Evolutionary conservation across 2,888 invertebrate genomes (phyloP).

Genomic region (Strigamia crassipes): DNA sequence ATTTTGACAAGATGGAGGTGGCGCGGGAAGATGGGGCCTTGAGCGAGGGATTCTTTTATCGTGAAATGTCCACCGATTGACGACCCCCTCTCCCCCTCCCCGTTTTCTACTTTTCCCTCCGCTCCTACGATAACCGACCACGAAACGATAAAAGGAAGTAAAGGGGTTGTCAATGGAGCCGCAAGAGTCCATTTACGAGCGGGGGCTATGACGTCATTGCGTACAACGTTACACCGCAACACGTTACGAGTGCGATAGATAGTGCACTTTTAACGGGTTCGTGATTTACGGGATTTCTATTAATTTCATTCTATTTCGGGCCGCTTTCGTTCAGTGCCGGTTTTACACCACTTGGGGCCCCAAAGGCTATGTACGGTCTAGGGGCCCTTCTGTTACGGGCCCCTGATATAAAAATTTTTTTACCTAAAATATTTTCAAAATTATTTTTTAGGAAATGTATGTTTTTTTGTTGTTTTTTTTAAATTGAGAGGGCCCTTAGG

Average conservation of each 20-base stretch:
- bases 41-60: conserved; percentile 16
- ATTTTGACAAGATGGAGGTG: conserved; percentile 31
- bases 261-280: neutral
- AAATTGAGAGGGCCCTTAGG: too few species aligned
- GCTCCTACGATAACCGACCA: conserved; percentile 26
- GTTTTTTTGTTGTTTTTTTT: too few species aligned
- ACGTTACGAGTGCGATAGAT: conserved; percentile 4
- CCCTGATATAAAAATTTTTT: too few species aligned
- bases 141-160: conserved; percentile 28
- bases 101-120: conserved; percentile 1
- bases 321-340: too few species aligned
- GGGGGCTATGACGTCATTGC: neutral
- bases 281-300: neutral
- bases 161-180: conserved; percentile 32
- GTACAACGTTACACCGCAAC: conserved; percentile 18
- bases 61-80: conserved; percentile 37
- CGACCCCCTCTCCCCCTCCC: neutral
- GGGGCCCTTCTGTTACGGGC: too few species aligned
- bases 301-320: too few species aligned
- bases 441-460: too few species aligned
- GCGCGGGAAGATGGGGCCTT: neutral
- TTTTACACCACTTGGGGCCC: too few species aligned
- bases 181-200: conserved; percentile 24
- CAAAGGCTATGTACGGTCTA: too few species aligned
- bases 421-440: too few species aligned